Evolutionary conservation across 2,888 invertebrate genomes (phyloP).

Genomic region (Morinoia aosen): DNA sequence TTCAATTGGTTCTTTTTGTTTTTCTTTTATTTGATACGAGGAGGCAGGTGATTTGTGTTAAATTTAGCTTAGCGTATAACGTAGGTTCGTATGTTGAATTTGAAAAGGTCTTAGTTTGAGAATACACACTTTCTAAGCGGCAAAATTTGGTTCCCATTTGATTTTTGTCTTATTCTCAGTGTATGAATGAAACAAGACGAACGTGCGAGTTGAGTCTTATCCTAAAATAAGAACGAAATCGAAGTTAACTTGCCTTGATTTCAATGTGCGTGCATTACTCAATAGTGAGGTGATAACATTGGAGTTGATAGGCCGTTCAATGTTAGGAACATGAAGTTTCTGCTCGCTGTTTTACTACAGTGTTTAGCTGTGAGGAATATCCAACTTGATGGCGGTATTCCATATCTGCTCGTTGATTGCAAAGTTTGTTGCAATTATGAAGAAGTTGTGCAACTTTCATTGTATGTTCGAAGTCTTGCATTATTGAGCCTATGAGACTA

Average conservation of each 20-base stretch:
- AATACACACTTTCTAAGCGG: neutral
- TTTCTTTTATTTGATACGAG: neutral
- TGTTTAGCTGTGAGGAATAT: neutral
- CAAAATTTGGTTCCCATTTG: neutral
- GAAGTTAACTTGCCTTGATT: neutral
- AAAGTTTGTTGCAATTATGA: neutral
- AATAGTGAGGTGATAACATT: neutral
- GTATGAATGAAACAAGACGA: neutral
- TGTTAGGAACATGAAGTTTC: neutral
- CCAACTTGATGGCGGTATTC: neutral
- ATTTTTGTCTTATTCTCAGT: neutral
- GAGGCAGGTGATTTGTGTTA: neutral
- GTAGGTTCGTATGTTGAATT: neutral
- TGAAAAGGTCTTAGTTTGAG: neutral
- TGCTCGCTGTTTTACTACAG: neutral
- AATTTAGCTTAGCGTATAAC: neutral
- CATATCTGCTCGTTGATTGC: neutral
- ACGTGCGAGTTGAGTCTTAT: neutral
- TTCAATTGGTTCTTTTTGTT: neutral
- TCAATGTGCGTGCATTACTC: neutral
- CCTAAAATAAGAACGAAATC: neutral
- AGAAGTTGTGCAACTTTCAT: neutral
- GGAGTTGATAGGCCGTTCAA: neutral
- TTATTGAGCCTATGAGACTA: neutral
- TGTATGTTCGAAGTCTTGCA: neutral